These are phyloP conservation scores for Mylabris sibirica DNA, from an alignment of 2,888 invertebrate genomes.

Conservation along the genomic window DNA sequence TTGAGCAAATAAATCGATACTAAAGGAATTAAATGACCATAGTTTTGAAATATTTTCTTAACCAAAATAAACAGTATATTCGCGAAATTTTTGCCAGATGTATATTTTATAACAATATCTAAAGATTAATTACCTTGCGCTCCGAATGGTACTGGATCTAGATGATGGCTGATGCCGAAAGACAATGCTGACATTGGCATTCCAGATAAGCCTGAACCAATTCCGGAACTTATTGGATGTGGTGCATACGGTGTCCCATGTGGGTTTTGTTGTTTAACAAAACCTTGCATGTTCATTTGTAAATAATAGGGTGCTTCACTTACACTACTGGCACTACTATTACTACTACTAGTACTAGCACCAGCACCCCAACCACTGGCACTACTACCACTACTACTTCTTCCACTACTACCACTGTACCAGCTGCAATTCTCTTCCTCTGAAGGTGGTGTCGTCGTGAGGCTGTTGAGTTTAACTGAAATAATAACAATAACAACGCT, in stretches of 20 bases:
- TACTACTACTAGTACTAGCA: constrained; percentile 22
- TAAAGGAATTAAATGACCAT: neutral
- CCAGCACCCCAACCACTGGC: neutral
- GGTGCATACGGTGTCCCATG: constrained; percentile 48
- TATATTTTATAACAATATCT: neutral
- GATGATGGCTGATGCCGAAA: constrained; percentile 54
- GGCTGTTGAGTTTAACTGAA: constrained; percentile 48
- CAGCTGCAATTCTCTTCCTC: constrained; percentile 41
- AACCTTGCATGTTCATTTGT: constrained; percentile 56
- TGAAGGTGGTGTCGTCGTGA: constrained; percentile 50
- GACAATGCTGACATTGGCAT: constrained; percentile 55
- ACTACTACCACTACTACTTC: constrained; percentile 41
- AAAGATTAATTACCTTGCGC: constrained; percentile 55
- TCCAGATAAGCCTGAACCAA: constrained; percentile 45
- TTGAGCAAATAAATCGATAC: neutral
- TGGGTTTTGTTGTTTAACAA: constrained; percentile 51
- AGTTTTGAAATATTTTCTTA: neutral
- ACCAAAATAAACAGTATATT: neutral
- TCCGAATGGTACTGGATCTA: constrained; percentile 54
- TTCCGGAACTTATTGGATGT: constrained; percentile 51
- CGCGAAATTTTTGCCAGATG: neutral
- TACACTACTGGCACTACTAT: constrained; percentile 28
- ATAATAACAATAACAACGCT: constrained; percentile 29
- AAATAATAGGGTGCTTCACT: constrained; percentile 32
- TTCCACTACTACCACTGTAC: constrained; percentile 30